Conservation (phyloP, 2,113 vertebrate genomes). For the Felis chaus region DNA sequence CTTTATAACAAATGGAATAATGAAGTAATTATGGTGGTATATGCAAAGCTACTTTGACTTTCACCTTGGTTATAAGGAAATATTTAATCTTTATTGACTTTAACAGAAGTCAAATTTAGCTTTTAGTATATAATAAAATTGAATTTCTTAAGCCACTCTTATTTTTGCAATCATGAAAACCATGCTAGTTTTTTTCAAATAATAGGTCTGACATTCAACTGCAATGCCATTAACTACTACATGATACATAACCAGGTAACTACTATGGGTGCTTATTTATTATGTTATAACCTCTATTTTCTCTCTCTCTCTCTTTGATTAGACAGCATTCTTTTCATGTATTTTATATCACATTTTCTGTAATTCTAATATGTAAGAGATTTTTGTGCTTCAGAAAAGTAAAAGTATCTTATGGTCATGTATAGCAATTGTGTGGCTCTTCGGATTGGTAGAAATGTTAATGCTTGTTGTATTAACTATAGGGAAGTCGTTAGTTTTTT, state of each 20-base stretch:
- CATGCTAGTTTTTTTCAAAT: background rate
- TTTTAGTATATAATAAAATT: constrained; percentile 42
- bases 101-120: constrained; percentile 37
- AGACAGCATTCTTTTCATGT: background rate
- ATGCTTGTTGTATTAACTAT: background rate
- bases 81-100: constrained; percentile 8
- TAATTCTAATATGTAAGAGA: background rate
- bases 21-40: constrained; percentile 6
- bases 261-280: background rate
- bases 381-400: background rate
- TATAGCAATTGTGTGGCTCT: background rate
- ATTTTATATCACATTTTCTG: background rate
- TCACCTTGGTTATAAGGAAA: background rate
- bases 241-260: constrained; percentile 22
- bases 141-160: constrained; percentile 44
- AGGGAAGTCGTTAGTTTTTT: background rate
- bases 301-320: background rate
- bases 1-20: background rate
- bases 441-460: background rate
- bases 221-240: background rate
- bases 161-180: constrained; percentile 44
- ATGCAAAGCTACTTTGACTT: constrained; percentile 39
- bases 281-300: background rate
- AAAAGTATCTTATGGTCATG: background rate
- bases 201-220: background rate